A percentile compares a stretch with the other conserved stretches of the same genome.
These are phyloP conservation scores for Anguilla rostrata DNA, from an alignment of 2,113 vertebrate genomes.

Conservation along the genomic window DNA sequence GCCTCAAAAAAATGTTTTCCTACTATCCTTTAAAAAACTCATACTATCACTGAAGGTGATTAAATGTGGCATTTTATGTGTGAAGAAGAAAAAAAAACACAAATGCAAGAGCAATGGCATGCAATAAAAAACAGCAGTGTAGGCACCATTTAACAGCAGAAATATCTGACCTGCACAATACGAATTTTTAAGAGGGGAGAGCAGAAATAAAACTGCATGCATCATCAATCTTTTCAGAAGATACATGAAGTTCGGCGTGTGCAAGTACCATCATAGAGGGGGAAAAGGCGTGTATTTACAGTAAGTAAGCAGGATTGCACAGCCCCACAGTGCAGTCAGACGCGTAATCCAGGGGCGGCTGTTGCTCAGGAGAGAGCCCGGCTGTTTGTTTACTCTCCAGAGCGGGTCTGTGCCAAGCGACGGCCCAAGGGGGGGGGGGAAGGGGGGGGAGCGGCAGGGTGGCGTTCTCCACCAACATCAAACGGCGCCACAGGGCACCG, in stretches of 20 bases:
- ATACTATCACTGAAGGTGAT: no score
- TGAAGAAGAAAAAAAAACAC: no score
- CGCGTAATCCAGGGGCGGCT: background rate
- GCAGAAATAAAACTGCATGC: background rate
- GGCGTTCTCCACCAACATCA: background rate
- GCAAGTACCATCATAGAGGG: background rate
- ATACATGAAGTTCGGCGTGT: background rate
- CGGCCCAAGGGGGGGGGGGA: background rate
- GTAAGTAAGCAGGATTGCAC: background rate
- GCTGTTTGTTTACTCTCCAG: background rate
- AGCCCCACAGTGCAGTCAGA: background rate
- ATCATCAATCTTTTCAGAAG: background rate
- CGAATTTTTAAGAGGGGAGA: background rate
- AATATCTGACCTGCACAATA: background rate
- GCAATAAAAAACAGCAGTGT: background rate
- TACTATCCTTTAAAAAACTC: background rate
- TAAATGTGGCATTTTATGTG: no score
- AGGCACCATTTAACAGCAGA: background rate
- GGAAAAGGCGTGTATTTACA: background rate
- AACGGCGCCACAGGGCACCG: background rate
- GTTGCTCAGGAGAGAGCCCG: background rate
- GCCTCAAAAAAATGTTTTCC: background rate
- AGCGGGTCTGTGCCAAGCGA: background rate
- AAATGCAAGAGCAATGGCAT: background rate
- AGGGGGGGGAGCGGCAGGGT: background rate